phyloP scores from a whole-genome alignment of 2,888 invertebrate species.

The Tortrix viridana region DNA sequence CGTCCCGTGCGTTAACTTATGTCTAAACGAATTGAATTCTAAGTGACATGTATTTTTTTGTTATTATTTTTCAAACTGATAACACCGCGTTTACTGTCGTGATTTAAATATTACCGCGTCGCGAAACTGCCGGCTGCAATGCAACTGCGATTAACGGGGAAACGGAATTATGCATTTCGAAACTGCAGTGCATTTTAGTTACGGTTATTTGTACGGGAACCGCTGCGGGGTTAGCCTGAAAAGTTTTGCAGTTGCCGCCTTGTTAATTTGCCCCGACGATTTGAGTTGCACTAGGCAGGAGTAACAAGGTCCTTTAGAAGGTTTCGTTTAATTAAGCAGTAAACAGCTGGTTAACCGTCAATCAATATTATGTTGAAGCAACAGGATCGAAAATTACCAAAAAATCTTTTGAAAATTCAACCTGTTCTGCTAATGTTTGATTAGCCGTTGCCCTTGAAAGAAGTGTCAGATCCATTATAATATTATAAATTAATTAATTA shows the following conservation, averaged over 20 bases:
- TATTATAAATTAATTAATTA: too few relatives aligned
- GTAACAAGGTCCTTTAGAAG: neutral
- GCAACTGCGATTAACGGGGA: constrained; percentile 24
- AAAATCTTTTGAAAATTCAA: too few relatives aligned
- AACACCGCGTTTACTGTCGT: neutral
- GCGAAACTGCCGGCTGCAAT: constrained; percentile 14
- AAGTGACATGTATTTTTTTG: too few relatives aligned
- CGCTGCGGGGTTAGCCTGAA: neutral
- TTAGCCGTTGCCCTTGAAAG: too few relatives aligned
- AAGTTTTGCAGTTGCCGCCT: constrained; percentile 11
- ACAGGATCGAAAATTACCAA: too few relatives aligned
- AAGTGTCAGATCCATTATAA: too few relatives aligned
- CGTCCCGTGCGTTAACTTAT: too few relatives aligned
- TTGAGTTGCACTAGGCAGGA: neutral
- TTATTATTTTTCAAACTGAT: neutral
- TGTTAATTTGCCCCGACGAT: constrained; percentile 3
- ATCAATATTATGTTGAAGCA: too few relatives aligned
- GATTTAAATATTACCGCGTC: constrained; percentile 28
- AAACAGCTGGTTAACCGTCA: neutral
- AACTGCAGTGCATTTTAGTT: constrained; percentile 12
- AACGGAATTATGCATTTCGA: constrained; percentile 8
- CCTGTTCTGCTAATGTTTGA: too few relatives aligned
- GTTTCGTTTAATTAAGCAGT: neutral
- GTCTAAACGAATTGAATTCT: too few relatives aligned
- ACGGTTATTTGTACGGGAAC: constrained; percentile 7